Conservation (phyloP, 2,888 invertebrate species). For the Sesia bembeciformis region DNA sequence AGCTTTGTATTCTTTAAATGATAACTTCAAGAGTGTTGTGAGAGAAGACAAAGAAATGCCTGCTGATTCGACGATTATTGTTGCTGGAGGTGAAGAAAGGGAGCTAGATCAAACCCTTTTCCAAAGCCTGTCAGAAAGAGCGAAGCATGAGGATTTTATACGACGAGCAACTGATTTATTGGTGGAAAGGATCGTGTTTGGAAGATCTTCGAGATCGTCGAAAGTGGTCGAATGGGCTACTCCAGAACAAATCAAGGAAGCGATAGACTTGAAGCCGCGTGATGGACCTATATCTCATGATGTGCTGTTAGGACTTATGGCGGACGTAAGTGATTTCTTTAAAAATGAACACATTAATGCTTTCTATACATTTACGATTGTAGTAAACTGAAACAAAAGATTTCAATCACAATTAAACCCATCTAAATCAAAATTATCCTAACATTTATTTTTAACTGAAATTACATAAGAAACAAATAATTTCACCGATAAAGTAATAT, state of each 20-base stretch:
- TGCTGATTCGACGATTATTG: constrained; percentile 60
- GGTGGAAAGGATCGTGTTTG: constrained; percentile 83
- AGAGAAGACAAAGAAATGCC: constrained; percentile 42
- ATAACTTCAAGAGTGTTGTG: constrained; percentile 27
- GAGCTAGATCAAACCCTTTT: constrained; percentile 43
- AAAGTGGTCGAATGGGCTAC: constrained; percentile 88
- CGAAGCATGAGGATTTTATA: constrained; percentile 82
- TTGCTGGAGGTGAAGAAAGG: constrained; percentile 36
- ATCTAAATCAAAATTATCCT: no score
- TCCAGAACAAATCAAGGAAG: constrained; percentile 80
- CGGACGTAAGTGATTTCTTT: constrained; percentile 73
- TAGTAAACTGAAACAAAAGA: no score
- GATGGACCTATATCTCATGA: constrained; percentile 77
- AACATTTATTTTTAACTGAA: no score
- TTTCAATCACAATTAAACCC: no score
- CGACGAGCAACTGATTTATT: constrained; percentile 81
- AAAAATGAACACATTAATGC: no score
- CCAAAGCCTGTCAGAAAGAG: constrained; percentile 77
- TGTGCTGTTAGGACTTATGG: constrained; percentile 77
- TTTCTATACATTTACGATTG: no score
- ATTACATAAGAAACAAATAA: no score
- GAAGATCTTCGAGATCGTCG: constrained; percentile 79
- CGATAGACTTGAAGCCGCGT: constrained; percentile 79
- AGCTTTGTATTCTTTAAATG: constrained; percentile 4
- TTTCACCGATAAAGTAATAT: no score